Percentiles rank a stretch among this genome's conserved stretches.
These are phyloP conservation scores for Drosophila rhopaloa DNA, from an alignment of 1,140 invertebrate genomes.

Conservation along the genomic window DNA sequence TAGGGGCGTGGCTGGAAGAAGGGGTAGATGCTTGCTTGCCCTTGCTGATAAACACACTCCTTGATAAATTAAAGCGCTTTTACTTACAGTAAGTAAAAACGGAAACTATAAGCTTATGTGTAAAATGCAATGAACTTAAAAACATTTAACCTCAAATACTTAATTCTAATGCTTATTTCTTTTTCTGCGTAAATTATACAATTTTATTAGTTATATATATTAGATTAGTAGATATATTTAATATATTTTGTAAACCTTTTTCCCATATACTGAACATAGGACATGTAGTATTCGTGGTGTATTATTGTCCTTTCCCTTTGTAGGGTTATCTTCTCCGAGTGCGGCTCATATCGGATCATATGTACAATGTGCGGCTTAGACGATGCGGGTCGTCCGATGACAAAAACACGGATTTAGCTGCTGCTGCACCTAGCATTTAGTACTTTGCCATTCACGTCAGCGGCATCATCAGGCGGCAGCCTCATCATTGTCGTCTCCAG, in stretches of 20 bases:
- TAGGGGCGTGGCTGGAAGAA: background rate
- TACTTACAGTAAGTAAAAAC: too few species aligned
- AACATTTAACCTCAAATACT: too few species aligned
- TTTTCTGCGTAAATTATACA: too few species aligned
- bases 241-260: too few species aligned
- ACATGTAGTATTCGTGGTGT: slow-evolving; percentile 3
- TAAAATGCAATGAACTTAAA: too few species aligned
- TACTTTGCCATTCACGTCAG: slow-evolving; percentile 50
- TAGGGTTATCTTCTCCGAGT: slow-evolving; percentile 5
- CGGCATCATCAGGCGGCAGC: slow-evolving; percentile 32
- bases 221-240: too few species aligned
- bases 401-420: slow-evolving; percentile 55
- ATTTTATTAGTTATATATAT: too few species aligned
- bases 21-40: background rate
- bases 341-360: slow-evolving; percentile 38
- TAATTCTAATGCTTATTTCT: too few species aligned
- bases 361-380: slow-evolving; percentile 28
- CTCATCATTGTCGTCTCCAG: slow-evolving; percentile 25
- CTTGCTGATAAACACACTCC: slow-evolving; percentile 9
- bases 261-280: background rate
- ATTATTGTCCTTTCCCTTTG: background rate
- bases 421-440: slow-evolving; percentile 46
- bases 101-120: too few species aligned
- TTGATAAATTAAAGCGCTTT: background rate
- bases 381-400: slow-evolving; percentile 50